phyloP scores from a whole-genome alignment of 2,888 invertebrate species.

The Andrena camellia region DNA sequence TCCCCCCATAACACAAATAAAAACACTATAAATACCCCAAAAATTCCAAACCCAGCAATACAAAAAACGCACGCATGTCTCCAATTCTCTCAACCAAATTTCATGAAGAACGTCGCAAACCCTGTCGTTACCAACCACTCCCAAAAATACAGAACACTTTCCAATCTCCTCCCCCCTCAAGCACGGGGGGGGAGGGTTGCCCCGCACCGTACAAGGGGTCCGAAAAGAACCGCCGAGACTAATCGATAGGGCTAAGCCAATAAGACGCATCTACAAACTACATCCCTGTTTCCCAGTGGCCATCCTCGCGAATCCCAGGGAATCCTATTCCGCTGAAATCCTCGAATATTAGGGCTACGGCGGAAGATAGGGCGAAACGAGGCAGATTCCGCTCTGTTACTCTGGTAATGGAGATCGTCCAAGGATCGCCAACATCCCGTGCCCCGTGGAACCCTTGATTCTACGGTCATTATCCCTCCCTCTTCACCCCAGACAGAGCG shows the following conservation, averaged over 20 bases:
- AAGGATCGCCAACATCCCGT: constrained; percentile 50
- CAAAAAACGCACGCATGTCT: no score
- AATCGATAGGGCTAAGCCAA: constrained; percentile 56
- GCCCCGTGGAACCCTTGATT: constrained; percentile 21
- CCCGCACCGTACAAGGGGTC: neutral
- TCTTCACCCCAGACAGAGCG: neutral
- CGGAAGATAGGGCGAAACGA: constrained; percentile 21
- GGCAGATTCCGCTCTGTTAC: constrained; percentile 34
- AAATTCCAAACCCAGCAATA: no score
- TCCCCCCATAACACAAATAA: no score
- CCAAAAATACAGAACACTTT: constrained; percentile 17
- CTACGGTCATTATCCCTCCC: constrained; percentile 40
- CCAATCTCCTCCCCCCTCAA: neutral
- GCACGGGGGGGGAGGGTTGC: neutral
- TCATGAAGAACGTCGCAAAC: no score
- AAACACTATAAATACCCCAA: no score
- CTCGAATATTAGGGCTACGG: constrained; percentile 21
- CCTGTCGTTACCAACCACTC: neutral
- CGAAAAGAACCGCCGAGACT: constrained; percentile 33
- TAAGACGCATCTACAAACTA: constrained; percentile 50
- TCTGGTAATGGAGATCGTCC: constrained; percentile 37
- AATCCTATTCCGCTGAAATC: constrained; percentile 46
- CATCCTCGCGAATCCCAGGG: constrained; percentile 27
- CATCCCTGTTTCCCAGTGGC: constrained; percentile 18
- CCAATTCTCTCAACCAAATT: no score